Conservation (phyloP, 2,113 vertebrate genomes). For the Oryzias celebensis region DNA sequence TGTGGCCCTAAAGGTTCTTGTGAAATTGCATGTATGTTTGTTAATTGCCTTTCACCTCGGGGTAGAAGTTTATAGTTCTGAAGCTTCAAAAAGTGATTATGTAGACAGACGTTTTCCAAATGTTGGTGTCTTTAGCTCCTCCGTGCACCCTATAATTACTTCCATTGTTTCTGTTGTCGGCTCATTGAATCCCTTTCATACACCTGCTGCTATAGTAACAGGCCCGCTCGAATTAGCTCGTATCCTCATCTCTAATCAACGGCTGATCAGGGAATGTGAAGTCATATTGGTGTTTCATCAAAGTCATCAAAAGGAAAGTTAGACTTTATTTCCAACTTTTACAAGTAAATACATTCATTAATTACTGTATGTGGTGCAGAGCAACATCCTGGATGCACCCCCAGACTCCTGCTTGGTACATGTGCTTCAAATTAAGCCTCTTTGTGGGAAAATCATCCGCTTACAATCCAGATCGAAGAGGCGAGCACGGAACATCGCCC, state of each 20-base stretch:
- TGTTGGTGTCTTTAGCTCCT: not conserved
- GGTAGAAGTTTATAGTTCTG: constrained; percentile 10
- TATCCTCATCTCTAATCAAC: constrained; percentile 1
- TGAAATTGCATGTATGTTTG: constrained; percentile 20
- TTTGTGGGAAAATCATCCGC: constrained; percentile 34
- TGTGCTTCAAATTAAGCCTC: constrained; percentile 41
- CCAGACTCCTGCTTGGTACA: constrained; percentile 22
- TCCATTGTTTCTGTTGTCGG: constrained; percentile 3
- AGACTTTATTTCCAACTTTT: not conserved
- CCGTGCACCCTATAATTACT: not conserved
- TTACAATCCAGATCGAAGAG: constrained; percentile 22
- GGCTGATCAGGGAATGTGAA: not conserved
- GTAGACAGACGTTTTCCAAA: constrained; percentile 10
- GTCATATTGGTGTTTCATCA: not conserved
- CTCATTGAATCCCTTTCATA: constrained; percentile 25
- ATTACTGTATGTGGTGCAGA: constrained; percentile 34
- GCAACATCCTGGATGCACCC: constrained; percentile 28
- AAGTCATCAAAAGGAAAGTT: not conserved
- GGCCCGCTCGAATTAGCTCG: not conserved
- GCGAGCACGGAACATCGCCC: constrained; percentile 37
- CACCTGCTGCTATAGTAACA: constrained; percentile 56
- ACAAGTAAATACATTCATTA: not conserved
- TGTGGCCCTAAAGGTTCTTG: not conserved
- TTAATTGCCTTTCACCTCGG: constrained; percentile 22
- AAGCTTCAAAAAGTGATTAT: constrained; percentile 21